phyloP scores from a whole-genome alignment of 2,797 vertebrate species.

The Merluccius polli region DNA sequence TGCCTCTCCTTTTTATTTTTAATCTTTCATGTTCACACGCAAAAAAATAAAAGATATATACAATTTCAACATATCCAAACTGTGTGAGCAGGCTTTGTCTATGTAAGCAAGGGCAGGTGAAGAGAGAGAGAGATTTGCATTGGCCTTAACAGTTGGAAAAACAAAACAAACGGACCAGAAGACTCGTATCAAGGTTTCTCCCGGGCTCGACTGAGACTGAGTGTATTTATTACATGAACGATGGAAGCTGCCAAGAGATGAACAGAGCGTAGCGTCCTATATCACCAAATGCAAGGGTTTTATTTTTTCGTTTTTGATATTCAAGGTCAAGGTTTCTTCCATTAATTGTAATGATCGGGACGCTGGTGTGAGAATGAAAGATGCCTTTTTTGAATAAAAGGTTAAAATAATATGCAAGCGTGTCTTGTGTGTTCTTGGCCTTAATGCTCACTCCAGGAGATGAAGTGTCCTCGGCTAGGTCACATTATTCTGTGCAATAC shows the following conservation, averaged over 20 bases:
- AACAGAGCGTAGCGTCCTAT: slow-evolving; percentile 30
- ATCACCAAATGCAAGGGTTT: slow-evolving; percentile 40
- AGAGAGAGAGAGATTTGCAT: not conserved
- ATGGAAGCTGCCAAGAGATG: slow-evolving; percentile 36
- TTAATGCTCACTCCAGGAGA: not conserved
- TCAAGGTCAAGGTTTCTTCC: slow-evolving; percentile 66
- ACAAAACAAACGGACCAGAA: slow-evolving; percentile 17
- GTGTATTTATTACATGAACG: slow-evolving; percentile 69
- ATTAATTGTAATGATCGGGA: slow-evolving; percentile 71
- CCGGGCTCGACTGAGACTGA: slow-evolving; percentile 34
- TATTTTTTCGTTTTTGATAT: slow-evolving; percentile 37
- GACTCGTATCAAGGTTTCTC: slow-evolving; percentile 14
- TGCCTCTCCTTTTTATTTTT: not conserved
- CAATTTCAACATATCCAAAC: not conserved
- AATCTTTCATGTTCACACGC: not conserved
- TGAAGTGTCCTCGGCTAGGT: not conserved
- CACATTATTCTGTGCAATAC: no score
- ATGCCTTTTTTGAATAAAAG: slow-evolving; percentile 74
- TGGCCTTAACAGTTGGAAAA: slow-evolving; percentile 36
- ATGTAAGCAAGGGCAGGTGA: not conserved
- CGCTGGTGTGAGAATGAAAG: slow-evolving; percentile 67
- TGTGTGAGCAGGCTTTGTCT: slow-evolving; percentile 22
- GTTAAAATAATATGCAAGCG: slow-evolving; percentile 53
- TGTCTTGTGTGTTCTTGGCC: not conserved
- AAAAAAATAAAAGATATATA: not conserved